Percentiles rank a stretch among this genome's conserved stretches.
These are phyloP conservation scores for Mimumesa dahlbomi DNA, from an alignment of 2,888 invertebrate species.

Conservation along the genomic window DNA sequence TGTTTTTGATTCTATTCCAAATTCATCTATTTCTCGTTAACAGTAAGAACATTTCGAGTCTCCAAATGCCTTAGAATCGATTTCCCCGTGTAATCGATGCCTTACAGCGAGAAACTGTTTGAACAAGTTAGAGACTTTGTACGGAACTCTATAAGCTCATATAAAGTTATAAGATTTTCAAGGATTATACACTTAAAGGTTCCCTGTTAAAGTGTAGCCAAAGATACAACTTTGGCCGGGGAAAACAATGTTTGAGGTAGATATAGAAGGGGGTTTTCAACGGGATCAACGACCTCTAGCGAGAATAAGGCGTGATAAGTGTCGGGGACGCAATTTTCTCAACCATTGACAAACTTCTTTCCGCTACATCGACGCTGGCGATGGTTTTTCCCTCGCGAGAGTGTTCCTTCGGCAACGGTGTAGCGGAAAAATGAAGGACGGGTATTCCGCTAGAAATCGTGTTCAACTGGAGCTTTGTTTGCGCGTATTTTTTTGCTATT, in stretches of 20 bases:
- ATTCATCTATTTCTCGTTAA: too few relatives aligned
- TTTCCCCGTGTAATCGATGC: too few relatives aligned
- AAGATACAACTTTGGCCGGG: not conserved
- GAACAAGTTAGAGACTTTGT: too few relatives aligned
- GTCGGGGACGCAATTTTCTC: constrained; percentile 40
- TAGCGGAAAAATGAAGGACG: not conserved
- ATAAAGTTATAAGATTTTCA: not conserved
- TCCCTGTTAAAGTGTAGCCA: not conserved
- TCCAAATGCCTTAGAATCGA: too few relatives aligned
- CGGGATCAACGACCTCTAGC: not conserved
- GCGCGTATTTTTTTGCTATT: not conserved
- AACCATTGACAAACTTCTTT: constrained; percentile 44
- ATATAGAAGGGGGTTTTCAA: not conserved
- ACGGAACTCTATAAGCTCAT: too few relatives aligned
- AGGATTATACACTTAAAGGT: not conserved
- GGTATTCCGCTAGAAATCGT: not conserved
- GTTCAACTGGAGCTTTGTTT: not conserved
- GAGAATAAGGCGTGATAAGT: constrained; percentile 19
- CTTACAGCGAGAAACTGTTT: too few relatives aligned
- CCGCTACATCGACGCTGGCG: constrained; percentile 37
- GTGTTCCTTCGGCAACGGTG: not conserved
- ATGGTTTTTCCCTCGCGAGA: constrained; percentile 17
- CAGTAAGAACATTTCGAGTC: too few relatives aligned
- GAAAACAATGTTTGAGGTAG: not conserved
- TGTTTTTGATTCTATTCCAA: too few relatives aligned